A percentile compares a stretch with the other conserved stretches of the same genome.
Conservation (phyloP, 1,140 invertebrate species). For the Steinernema feltiae region DNA sequence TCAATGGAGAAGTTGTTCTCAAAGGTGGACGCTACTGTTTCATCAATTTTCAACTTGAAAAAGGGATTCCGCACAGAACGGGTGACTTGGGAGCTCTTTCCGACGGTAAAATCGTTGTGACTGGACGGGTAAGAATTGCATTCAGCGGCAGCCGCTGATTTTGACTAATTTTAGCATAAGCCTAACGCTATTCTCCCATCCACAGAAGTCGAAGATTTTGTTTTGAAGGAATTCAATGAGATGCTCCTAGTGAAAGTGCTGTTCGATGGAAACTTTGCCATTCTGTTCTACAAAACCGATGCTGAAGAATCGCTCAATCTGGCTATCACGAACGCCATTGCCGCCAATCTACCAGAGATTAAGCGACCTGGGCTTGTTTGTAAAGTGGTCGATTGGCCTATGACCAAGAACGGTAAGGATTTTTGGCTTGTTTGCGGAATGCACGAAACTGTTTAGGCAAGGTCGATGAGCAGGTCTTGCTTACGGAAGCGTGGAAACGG, state of each 20-base stretch:
- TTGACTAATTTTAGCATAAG: neutral
- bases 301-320: neutral
- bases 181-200: conserved; percentile 4
- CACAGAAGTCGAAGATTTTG: neutral
- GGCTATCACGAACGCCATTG: neutral
- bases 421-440: too few species aligned
- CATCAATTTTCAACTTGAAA: neutral
- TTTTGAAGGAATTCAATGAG: neutral
- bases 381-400: neutral
- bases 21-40: neutral
- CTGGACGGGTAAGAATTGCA: neutral
- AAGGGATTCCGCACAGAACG: neutral
- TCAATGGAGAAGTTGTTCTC: neutral
- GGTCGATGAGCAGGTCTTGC: neutral
- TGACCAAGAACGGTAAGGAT: neutral
- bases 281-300: neutral
- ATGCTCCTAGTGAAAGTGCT: neutral
- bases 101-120: neutral
- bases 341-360: neutral
- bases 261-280: neutral
- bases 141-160: neutral
- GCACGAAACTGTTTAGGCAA: too few species aligned
- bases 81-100: neutral
- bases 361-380: neutral
- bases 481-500: neutral